Conservation (phyloP, 1,140 invertebrate species). For the Saccostrea echinata region DNA sequence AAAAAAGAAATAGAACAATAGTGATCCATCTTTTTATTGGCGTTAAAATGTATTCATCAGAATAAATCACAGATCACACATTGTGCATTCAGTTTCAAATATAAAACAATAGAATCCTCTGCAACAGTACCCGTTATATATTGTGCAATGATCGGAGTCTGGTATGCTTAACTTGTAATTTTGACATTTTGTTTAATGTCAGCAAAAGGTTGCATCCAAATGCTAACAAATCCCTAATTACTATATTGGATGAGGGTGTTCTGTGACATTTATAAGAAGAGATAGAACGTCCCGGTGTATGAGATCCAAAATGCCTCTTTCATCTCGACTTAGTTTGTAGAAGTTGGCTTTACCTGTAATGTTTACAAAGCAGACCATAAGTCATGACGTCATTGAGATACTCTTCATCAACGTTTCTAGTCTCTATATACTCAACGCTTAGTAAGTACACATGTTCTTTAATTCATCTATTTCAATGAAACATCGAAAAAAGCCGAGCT, state of each 20-base stretch:
- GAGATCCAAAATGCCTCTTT: constrained; percentile 9
- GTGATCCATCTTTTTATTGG: background rate
- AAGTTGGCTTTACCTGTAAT: background rate
- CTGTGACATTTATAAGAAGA: constrained; percentile 35
- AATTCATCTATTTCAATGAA: too few relatives aligned
- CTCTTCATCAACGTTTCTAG: too few relatives aligned
- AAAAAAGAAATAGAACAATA: background rate
- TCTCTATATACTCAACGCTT: too few relatives aligned
- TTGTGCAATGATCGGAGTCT: constrained; percentile 33
- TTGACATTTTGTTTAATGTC: constrained; percentile 39
- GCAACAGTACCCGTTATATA: constrained; percentile 34
- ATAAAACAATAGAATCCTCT: background rate
- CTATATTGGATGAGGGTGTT: constrained; percentile 33
- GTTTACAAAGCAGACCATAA: background rate
- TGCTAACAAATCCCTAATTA: constrained; percentile 37
- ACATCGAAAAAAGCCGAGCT: too few relatives aligned
- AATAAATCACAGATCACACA: constrained; percentile 8
- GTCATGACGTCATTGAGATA: too few relatives aligned
- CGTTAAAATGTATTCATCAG: background rate
- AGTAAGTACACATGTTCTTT: too few relatives aligned
- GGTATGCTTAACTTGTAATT: constrained; percentile 35
- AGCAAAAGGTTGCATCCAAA: constrained; percentile 38
- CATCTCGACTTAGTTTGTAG: background rate
- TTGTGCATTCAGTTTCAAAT: background rate
- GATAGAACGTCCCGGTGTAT: constrained; percentile 8